Evolutionary conservation across 2,888 invertebrate genomes (phyloP).

Genomic region (Eupithecia insigniata): DNA sequence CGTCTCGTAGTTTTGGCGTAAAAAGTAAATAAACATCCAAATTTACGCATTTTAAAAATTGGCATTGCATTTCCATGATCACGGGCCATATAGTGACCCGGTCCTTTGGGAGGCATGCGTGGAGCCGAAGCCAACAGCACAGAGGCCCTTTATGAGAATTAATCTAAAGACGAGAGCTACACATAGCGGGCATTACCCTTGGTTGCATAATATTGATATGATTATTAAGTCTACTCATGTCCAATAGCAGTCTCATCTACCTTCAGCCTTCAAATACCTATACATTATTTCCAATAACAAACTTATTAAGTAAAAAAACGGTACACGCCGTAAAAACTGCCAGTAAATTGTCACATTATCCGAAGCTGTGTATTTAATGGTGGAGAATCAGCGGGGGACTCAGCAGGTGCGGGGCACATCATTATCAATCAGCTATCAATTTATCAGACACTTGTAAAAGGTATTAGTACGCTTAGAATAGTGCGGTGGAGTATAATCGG

Average conservation of each 20-base stretch:
- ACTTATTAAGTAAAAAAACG: neutral
- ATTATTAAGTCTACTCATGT: neutral
- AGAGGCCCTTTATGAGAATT: too few species aligned
- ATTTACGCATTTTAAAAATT: too few species aligned
- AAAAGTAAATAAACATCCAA: too few species aligned
- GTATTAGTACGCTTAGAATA: neutral
- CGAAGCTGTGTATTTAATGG: neutral
- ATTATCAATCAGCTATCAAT: slow-evolving; percentile 7
- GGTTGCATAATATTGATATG: neutral
- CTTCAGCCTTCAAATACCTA: neutral
- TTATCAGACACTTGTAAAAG: neutral
- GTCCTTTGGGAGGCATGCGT: too few species aligned
- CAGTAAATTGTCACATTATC: slow-evolving; percentile 1
- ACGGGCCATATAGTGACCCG: too few species aligned
- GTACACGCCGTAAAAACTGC: neutral
- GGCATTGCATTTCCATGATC: too few species aligned
- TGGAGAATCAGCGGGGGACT: neutral
- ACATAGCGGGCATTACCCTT: too few species aligned
- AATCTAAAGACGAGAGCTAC: too few species aligned
- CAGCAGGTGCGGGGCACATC: neutral
- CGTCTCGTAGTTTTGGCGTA: too few species aligned
- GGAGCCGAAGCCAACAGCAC: too few species aligned
- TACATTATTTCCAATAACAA: neutral
- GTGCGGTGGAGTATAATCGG: too few species aligned
- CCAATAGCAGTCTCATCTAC: neutral